A percentile compares a stretch with the other conserved stretches of the same genome.
Conservation (phyloP, 35 echinoderm and acorn worm species). For the Apostichopus parvimensis region DNA sequence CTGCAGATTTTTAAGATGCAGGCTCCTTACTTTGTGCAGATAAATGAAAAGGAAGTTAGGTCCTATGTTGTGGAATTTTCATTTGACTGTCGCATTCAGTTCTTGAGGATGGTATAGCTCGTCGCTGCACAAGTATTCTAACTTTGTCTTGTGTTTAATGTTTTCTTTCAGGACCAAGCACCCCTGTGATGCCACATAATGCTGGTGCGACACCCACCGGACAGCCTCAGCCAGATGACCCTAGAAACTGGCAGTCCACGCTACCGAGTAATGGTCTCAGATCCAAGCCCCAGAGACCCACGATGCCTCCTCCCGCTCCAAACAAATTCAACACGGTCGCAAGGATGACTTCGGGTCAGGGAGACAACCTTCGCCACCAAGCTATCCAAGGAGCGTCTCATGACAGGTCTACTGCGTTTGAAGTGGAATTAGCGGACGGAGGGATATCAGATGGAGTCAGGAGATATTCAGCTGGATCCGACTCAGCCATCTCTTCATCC, state of each 20-base stretch:
- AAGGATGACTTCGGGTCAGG: conserved; percentile 59
- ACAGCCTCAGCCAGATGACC: not conserved
- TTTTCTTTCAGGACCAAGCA: not conserved
- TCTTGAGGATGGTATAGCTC: no score
- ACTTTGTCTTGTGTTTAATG: not conserved
- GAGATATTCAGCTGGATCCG: conserved; percentile 66
- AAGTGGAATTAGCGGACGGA: conserved; percentile 25
- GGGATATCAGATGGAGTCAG: not conserved
- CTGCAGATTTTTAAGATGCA: no score
- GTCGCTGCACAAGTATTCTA: not conserved
- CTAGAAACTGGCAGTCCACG: conserved; percentile 6
- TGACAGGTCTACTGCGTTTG: conserved; percentile 24
- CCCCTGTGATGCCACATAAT: not conserved
- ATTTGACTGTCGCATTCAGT: no score
- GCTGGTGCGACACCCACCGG: not conserved
- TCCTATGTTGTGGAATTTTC: no score
- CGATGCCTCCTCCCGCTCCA: conserved; percentile 19
- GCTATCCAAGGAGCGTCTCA: not conserved
- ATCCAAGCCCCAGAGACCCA: conserved; percentile 43
- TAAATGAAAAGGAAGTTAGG: no score
- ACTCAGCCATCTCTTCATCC: conserved; percentile 74
- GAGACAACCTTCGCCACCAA: not conserved
- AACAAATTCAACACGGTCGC: conserved; percentile 67
- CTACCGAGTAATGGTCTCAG: conserved; percentile 3
- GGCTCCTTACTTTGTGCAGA: no score